Evolutionary conservation across 2,797 vertebrate genomes (phyloP), one percentile per base, ranked within the genome.

Genomic region (Rhinatrema bivittatum): DNA sequence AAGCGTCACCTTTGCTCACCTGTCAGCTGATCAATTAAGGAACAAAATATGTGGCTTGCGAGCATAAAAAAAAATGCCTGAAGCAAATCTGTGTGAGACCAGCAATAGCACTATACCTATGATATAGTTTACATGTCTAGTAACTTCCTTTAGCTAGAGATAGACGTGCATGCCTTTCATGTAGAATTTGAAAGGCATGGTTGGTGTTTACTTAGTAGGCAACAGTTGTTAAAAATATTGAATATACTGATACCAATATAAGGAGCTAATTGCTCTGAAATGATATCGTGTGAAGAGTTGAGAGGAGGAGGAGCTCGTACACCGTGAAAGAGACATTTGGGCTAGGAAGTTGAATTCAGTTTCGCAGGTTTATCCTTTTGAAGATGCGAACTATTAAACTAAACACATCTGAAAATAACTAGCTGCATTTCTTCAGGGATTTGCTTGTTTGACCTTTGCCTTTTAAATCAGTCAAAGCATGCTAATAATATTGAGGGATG

Each of bases 381-480:
- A 79, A 74, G 62, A 66, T 65, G 56, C 50, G 50, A 62, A 77
- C 60, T 74, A 72, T 77, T 78, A 68, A n/a, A n/a, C n/a, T 52
- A 81, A 78, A 79, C 76, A 67, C 68, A 75, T 62, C 67, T 70
- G 70, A 76, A 59, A 77, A 74, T 70, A 78, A 79, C 80, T 76
- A 78, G 65, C 60, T 59, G 60, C 48, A 68, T 77, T 79, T 77
- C 79, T 77, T 74, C 46, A 56, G 79, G 74, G 77, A 64, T 47
- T 79, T 77, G 67, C 64, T 74, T 62, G 67, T 70, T 78, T 81
- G 78, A 82, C 77, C 73, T 75, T 73, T 74, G 70, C 56, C 70
- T 78, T 79, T 78, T 80, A 78, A n/a, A 74, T 81, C 70, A 76
- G 74, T 75, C 76, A 74, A 66, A 72, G 53, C 76, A 70, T 80